A percentile compares a stretch with the other conserved stretches of the same genome.
Conservation (phyloP, 2,888 invertebrate species). For the Drosophila maculinotata region DNA sequence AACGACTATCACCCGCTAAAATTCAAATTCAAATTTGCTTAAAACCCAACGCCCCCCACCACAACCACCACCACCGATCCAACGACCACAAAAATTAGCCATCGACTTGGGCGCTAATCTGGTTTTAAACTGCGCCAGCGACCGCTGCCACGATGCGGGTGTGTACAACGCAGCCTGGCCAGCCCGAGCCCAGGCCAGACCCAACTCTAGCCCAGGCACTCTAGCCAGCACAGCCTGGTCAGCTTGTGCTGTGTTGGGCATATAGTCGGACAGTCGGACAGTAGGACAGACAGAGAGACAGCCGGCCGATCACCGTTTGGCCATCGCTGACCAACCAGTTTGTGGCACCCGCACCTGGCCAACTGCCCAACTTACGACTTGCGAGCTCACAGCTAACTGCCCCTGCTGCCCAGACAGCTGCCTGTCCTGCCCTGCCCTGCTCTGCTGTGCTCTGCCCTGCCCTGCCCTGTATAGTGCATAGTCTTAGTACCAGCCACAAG, state of each 20-base stretch:
- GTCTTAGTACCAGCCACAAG: background rate
- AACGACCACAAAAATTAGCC: constrained; percentile 74
- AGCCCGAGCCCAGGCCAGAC: constrained; percentile 15
- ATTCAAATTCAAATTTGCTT: constrained; percentile 82
- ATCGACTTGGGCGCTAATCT: constrained; percentile 81
- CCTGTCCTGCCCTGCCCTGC: constrained; percentile 27
- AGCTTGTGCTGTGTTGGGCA: constrained; percentile 18
- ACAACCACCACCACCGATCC: constrained; percentile 14
- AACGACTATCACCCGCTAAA: constrained; percentile 81
- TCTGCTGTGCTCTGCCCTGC: background rate
- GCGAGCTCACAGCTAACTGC: constrained; percentile 39
- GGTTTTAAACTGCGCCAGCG: constrained; percentile 76
- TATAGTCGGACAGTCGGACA: constrained; percentile 23
- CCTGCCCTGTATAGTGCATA: no score
- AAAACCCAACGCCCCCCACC: constrained; percentile 43
- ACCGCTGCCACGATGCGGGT: constrained; percentile 76
- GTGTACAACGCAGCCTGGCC: constrained; percentile 62
- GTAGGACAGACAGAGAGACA: constrained; percentile 14
- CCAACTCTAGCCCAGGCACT: constrained; percentile 35
- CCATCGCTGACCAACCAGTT: constrained; percentile 76
- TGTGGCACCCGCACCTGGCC: constrained; percentile 83
- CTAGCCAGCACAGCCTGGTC: constrained; percentile 34
- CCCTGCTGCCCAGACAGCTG: constrained; percentile 59
- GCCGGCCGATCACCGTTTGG: constrained; percentile 55
- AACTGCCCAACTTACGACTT: constrained; percentile 78